phyloP scores from a whole-genome alignment of 2,888 invertebrate genomes.

The Netelia inedita region DNA sequence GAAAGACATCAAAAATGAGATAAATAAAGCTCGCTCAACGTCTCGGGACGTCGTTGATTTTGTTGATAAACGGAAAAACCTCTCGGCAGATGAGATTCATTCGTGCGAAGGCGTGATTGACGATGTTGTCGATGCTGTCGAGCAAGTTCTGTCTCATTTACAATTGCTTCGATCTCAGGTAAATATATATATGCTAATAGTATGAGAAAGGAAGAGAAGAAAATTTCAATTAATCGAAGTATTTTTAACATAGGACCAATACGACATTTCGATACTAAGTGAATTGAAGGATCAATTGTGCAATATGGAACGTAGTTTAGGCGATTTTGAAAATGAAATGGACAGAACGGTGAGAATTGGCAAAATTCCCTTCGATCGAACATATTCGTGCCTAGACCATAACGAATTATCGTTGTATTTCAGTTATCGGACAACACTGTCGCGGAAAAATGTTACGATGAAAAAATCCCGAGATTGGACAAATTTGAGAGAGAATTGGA shows the following conservation, averaged over 20 bases:
- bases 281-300: conserved; percentile 75
- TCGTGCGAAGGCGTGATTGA: conserved; percentile 75
- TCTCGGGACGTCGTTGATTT: conserved; percentile 63
- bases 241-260: conserved; percentile 63
- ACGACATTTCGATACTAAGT: conserved; percentile 69
- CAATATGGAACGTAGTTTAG: conserved; percentile 74
- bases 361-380: not conserved
- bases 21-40: conserved; percentile 77
- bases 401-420: conserved; percentile 29
- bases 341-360: conserved; percentile 75
- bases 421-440: conserved; percentile 78
- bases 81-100: conserved; percentile 66
- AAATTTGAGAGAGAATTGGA: conserved; percentile 81
- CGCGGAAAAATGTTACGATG: conserved; percentile 75
- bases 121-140: conserved; percentile 79
- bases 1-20: conserved; percentile 81
- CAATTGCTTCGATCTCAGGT: conserved; percentile 76
- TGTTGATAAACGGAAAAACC: conserved; percentile 39
- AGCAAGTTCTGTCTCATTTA: conserved; percentile 77
- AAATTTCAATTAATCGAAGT: conserved; percentile 43
- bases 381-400: not conserved
- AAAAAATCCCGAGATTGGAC: conserved; percentile 76
- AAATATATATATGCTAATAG: conserved; percentile 55
- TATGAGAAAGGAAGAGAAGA: conserved; percentile 44
- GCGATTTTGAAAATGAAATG: conserved; percentile 77